phyloP scores from a whole-genome alignment of 2,113 vertebrate species.

The Vidua chalybeata region DNA sequence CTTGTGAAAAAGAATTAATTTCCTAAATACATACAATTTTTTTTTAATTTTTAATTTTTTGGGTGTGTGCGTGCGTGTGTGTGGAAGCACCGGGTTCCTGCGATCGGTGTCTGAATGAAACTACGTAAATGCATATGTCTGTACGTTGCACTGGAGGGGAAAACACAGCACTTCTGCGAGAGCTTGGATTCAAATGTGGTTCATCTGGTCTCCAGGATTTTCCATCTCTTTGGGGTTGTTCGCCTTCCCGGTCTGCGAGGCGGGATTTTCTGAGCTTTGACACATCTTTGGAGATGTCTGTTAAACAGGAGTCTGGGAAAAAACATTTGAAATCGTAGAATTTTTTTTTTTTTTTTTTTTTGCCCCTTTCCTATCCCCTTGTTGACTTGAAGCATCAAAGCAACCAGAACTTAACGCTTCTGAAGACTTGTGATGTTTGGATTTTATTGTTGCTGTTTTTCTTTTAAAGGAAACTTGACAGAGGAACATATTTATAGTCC shows the following conservation, averaged over 20 bases:
- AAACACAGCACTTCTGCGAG: conserved; percentile 62
- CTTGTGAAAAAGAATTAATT: neutral
- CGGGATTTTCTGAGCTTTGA: conserved; percentile 67
- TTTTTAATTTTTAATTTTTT: neutral
- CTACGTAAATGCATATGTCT: conserved; percentile 50
- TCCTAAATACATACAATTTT: neutral
- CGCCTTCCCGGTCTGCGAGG: conserved; percentile 47
- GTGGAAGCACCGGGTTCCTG: conserved; percentile 49
- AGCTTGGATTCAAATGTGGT: conserved; percentile 60
- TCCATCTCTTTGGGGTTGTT: conserved; percentile 47
- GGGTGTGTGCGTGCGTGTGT: neutral
- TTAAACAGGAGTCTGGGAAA: conserved; percentile 58
- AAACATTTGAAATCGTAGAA: conserved; percentile 39
- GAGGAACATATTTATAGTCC: conserved; percentile 73
- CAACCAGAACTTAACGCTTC: conserved; percentile 36
- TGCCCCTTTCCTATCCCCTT: neutral
- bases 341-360: neutral
- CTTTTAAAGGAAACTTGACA: conserved; percentile 74
- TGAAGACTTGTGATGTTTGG: conserved; percentile 66
- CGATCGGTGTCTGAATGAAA: conserved; percentile 67
- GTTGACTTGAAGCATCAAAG: conserved; percentile 69
- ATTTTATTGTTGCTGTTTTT: conserved; percentile 62
- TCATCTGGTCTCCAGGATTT: conserved; percentile 66
- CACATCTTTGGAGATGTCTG: conserved; percentile 64
- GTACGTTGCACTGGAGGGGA: conserved; percentile 66